These are phyloP conservation scores for Camponotus fellah DNA, from an alignment of 2,888 invertebrate genomes.

Conservation along the genomic window DNA sequence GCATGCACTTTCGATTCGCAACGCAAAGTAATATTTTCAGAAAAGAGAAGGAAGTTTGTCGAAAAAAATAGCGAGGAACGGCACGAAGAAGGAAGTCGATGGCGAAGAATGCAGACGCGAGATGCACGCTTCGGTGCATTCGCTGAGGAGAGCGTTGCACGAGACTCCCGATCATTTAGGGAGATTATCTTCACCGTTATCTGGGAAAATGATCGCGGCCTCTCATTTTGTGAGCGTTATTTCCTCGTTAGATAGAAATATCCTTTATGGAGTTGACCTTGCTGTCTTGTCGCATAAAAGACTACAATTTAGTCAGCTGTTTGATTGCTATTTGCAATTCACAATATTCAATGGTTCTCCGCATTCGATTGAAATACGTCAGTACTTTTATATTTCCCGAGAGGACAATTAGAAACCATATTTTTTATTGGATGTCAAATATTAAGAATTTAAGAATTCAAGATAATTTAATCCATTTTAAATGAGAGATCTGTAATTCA, in stretches of 20 bases:
- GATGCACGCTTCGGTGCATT: constrained; percentile 42
- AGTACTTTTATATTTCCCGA: background rate
- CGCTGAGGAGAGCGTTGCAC: background rate
- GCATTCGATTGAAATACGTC: background rate
- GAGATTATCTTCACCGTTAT: constrained; percentile 53
- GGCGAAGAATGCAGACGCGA: background rate
- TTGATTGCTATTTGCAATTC: constrained; percentile 3
- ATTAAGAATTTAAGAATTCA: no score
- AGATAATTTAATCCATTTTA: no score
- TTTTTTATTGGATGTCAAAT: background rate
- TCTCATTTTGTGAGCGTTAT: background rate
- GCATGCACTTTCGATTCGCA: background rate
- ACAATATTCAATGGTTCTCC: background rate
- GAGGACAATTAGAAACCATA: background rate
- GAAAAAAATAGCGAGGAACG: constrained; percentile 1
- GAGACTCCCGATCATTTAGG: constrained; percentile 24
- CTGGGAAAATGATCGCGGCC: constrained; percentile 36
- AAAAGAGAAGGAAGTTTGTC: background rate
- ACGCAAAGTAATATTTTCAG: background rate
- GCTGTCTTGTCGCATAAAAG: background rate
- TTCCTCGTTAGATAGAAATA: background rate
- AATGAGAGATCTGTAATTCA: no score
- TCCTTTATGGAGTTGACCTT: background rate
- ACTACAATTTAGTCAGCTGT: background rate
- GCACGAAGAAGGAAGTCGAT: constrained; percentile 44